Base-by-base conservation (phyloP, 1,140 invertebrate genomes). In the Melipona quadrifasciata region DNA sequence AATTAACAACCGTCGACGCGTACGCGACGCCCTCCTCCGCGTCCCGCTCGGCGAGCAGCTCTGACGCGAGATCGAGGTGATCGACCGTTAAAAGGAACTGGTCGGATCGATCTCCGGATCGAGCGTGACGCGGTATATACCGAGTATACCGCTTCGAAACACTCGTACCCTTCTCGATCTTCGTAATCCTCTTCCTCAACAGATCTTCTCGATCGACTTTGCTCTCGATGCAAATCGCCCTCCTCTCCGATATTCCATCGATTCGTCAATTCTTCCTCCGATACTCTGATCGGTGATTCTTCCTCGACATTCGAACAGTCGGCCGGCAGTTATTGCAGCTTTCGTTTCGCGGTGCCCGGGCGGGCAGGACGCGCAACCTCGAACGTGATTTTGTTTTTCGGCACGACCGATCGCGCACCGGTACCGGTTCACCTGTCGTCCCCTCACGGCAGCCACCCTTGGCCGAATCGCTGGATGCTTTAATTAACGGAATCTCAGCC, bases 401-500 rank as follows among this genome's bases (percentile, higher is more conserved):
- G 14, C 3, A 39, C 8, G 53, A 68, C 34, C 72, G 65, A 64
- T 39, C 53, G 55, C 27, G 77, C 21, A 51, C 21, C 27, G 57
- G 16, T 58, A 10, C 27, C 31, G n/a, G n/a, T 39, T 58, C 78
- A 88, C 87, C 87, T 82, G 87, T 80, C 58, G 79, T 79, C 39
- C 0, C 39, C 39, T 47, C 39, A 47, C 57, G 70, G 65, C 75
- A 76, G 73, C 75, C 80, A 58, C 82, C 72, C 57, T 86, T 55
- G 72, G 58, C 31, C 58, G 47, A 77, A 27, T 71, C 67, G 57
- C 67, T 80, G 76, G 87, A 81, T 89, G 73, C 19, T 90, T 47
- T 86, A 86, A 90, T 90, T 90, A 90, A 90, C 80, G 89, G 86
- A 90, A 90, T 90, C 88, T 89, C 86, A 87, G 88, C 80, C 88